phyloP scores from a whole-genome alignment of 2,797 vertebrate genomes.

The Spheniscus humboldti region DNA sequence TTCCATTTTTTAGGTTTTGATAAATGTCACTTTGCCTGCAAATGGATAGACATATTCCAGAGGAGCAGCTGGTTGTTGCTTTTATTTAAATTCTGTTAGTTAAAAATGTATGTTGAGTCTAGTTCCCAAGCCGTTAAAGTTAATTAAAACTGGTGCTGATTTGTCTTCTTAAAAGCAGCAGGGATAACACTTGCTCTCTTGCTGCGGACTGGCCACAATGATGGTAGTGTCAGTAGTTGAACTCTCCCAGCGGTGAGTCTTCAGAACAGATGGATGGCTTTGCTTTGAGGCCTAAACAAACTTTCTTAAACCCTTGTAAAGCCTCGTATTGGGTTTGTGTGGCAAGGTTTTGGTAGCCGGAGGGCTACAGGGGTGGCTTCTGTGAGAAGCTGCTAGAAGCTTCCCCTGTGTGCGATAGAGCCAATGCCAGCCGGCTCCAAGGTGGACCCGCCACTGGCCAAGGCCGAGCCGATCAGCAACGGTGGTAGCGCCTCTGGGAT shows the following conservation, averaged over 20 bases:
- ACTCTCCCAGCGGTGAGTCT: neutral
- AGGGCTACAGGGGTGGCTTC: too few species aligned
- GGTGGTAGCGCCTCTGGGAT: too few species aligned
- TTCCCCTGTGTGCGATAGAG: too few species aligned
- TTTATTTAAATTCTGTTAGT: neutral
- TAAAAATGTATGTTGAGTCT: neutral
- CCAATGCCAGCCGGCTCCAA: too few species aligned
- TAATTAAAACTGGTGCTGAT: neutral
- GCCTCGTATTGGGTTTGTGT: neutral
- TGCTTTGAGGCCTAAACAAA: neutral
- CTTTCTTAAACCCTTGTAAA: slow-evolving; percentile 7
- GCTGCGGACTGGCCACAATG: neutral
- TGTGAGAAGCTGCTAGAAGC: too few species aligned
- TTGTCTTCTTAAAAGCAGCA: neutral
- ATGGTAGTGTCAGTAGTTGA: neutral
- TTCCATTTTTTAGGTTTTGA: neutral
- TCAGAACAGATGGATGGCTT: neutral
- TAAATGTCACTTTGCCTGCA: neutral
- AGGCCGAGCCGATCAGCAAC: too few species aligned
- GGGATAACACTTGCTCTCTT: neutral
- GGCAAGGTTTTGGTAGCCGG: too few species aligned
- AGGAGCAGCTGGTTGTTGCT: neutral
- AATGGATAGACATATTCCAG: neutral
- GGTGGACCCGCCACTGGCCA: too few species aligned
- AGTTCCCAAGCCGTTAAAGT: neutral